Evolutionary conservation across 2,113 vertebrate species (phyloP).

Genomic region (Ursus arctos): DNA sequence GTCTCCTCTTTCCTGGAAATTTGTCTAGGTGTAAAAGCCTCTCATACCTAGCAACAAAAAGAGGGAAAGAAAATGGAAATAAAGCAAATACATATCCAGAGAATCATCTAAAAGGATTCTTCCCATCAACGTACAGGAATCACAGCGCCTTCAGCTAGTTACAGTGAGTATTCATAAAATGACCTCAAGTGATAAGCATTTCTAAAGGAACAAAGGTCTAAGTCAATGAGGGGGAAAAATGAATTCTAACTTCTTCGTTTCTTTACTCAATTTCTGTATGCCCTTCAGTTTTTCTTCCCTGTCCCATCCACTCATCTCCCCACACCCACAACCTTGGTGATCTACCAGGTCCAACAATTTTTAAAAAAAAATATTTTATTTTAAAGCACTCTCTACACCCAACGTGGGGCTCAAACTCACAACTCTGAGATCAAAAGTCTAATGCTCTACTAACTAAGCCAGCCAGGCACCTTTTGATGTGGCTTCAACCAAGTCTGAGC

Average conservation of each 20-base stretch:
- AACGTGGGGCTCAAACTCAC: background rate
- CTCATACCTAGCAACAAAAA: background rate
- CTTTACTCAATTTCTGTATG: background rate
- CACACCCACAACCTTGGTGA: background rate
- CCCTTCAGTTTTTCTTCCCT: slow-evolving; percentile 2
- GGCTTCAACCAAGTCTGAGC: slow-evolving; percentile 16
- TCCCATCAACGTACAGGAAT: background rate
- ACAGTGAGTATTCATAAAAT: slow-evolving; percentile 13
- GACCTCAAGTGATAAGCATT: background rate
- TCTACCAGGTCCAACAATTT: background rate
- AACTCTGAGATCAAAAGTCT: background rate
- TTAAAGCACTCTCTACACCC: background rate
- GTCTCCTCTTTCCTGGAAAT: slow-evolving; percentile 1
- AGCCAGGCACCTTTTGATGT: background rate
- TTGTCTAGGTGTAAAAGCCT: background rate
- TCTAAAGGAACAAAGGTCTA: slow-evolving; percentile 24
- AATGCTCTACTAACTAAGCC: background rate
- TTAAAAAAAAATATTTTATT: background rate
- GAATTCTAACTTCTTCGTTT: background rate
- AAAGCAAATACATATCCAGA: background rate
- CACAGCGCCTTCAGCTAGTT: background rate
- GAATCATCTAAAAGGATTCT: background rate
- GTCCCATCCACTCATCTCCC: background rate
- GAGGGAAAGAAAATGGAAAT: background rate
- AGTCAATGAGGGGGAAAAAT: background rate